A percentile compares a stretch with the other conserved stretches of the same genome.
These are phyloP conservation scores for Oxyura jamaicensis DNA, from an alignment of 2,113 vertebrate genomes.

Conservation along the genomic window DNA sequence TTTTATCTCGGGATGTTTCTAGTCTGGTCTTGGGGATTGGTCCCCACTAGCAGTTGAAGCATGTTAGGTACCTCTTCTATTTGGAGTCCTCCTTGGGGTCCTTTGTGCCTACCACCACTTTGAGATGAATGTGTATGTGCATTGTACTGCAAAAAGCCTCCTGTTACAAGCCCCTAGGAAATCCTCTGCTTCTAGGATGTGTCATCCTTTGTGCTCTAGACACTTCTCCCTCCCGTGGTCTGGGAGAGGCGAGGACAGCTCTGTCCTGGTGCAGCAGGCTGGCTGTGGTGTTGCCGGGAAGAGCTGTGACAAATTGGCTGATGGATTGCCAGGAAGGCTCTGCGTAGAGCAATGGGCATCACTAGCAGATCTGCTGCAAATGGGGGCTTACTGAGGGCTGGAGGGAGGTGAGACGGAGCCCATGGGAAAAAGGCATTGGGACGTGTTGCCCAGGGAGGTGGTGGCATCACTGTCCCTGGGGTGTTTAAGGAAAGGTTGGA, in stretches of 20 bases:
- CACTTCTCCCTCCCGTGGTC: background rate
- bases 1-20: background rate
- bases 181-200: background rate
- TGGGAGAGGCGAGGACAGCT: background rate
- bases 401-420: background rate
- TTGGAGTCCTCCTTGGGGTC: fast-evolving
- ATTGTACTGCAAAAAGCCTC: too few species aligned
- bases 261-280: background rate
- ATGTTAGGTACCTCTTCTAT: fast-evolving
- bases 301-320: background rate
- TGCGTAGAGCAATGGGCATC: background rate
- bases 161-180: too few species aligned
- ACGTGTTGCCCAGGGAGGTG: too few species aligned
- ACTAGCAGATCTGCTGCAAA: background rate
- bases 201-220: fast-evolving
- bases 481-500: too few species aligned
- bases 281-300: background rate
- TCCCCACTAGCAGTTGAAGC: background rate
- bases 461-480: too few species aligned
- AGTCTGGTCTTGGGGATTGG: background rate
- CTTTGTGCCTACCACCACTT: too few species aligned
- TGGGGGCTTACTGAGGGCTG: fast-evolving
- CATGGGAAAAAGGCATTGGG: too few species aligned
- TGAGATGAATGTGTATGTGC: too few species aligned
- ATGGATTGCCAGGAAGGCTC: background rate